Evolutionary conservation across 2,888 invertebrate genomes (phyloP).

Genomic region (Adineta ricciae): DNA sequence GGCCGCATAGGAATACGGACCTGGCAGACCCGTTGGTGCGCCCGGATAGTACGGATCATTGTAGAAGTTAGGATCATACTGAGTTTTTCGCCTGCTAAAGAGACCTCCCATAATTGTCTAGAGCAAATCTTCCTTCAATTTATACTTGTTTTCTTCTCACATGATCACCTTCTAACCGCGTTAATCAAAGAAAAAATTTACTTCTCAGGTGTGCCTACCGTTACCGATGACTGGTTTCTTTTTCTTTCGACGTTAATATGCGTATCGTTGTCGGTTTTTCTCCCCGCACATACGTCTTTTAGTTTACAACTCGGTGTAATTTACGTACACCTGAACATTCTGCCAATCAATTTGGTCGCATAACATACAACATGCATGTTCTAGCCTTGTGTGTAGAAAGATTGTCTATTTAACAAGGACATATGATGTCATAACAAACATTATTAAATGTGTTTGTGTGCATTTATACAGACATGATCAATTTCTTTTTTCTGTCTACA

Average conservation of each 20-base stretch:
- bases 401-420: not conserved
- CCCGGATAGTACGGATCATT: not conserved
- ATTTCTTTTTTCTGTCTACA: not conserved
- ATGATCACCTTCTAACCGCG: not conserved
- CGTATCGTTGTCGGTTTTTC: not conserved
- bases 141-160: not conserved
- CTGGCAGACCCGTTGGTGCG: not conserved
- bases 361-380: not conserved
- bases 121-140: not conserved
- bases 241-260: not conserved
- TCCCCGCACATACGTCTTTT: too few relatives aligned
- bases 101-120: not conserved
- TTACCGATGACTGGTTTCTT: not conserved
- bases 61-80: not conserved
- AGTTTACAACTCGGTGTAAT: not conserved
- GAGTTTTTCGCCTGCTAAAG: not conserved
- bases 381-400: not conserved
- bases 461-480: not conserved
- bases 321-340: not conserved
- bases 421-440: not conserved
- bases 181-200: not conserved
- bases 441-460: not conserved
- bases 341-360: not conserved
- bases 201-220: not conserved
- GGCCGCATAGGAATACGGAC: not conserved